phyloP scores from a whole-genome alignment of 2,888 invertebrate genomes.

The Itoplectis maculator region DNA sequence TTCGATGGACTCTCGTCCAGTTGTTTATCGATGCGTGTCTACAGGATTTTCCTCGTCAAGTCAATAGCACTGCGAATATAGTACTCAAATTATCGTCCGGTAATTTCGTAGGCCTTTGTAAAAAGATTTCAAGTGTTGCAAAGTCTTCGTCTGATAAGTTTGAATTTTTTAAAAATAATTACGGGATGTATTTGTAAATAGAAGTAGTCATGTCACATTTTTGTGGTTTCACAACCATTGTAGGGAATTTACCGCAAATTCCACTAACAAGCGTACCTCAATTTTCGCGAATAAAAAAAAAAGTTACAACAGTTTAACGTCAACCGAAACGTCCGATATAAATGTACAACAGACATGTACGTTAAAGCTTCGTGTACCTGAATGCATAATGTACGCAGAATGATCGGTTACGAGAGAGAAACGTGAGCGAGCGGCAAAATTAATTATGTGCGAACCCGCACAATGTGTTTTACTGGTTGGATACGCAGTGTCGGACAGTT shows the following conservation, averaged over 20 bases:
- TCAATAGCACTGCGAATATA: not conserved
- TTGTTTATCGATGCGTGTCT: constrained; percentile 10
- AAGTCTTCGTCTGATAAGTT: too few relatives aligned
- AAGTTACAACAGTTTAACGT: not conserved
- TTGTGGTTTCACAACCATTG: too few relatives aligned
- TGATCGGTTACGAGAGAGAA: constrained; percentile 37
- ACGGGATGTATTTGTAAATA: too few relatives aligned
- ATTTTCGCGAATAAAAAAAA: too few relatives aligned
- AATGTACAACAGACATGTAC: constrained; percentile 2
- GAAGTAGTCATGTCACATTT: too few relatives aligned
- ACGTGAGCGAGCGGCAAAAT: constrained; percentile 41
- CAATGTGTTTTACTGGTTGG: constrained; percentile 37
- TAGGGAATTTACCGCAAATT: too few relatives aligned
- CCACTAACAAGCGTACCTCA: too few relatives aligned
- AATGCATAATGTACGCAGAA: constrained; percentile 9
- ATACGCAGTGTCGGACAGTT: constrained; percentile 38
- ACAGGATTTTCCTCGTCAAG: not conserved
- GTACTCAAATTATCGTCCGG: not conserved
- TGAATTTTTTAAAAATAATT: too few relatives aligned
- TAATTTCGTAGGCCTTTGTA: too few relatives aligned
- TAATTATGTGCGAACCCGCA: constrained; percentile 60
- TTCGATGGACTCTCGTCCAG: constrained; percentile 18
- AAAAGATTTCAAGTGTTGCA: too few relatives aligned
- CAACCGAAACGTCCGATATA: not conserved
- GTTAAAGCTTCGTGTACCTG: not conserved